These are phyloP conservation scores for Colius striatus DNA, from an alignment of 2,113 vertebrate species.

Conservation along the genomic window DNA sequence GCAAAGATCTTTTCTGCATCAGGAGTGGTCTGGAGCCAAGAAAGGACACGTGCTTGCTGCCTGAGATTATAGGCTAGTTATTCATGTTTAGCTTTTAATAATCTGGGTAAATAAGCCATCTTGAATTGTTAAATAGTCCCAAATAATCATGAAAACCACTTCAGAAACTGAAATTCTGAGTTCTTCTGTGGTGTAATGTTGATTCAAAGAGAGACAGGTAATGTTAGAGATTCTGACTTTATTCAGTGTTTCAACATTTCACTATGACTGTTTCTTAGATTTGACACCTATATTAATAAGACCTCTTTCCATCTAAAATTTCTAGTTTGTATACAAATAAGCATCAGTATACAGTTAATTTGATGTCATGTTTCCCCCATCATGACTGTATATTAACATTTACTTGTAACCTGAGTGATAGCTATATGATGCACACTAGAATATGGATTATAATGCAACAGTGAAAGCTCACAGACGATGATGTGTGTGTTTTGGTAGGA, in stretches of 20 bases:
- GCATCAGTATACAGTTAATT: background rate
- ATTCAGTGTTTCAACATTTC: background rate
- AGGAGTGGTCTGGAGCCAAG: background rate
- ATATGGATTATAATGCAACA: background rate
- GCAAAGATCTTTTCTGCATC: background rate
- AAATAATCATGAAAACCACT: background rate
- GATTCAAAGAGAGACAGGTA: background rate
- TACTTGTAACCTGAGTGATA: background rate
- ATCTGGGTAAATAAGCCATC: background rate
- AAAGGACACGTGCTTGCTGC: background rate
- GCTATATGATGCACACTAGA: background rate
- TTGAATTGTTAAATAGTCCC: background rate
- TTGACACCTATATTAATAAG: background rate
- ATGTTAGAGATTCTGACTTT: background rate
- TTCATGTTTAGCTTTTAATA: background rate
- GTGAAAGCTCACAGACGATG: background rate
- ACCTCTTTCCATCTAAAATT: background rate
- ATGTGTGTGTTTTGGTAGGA: background rate
- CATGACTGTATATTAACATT: fast-evolving
- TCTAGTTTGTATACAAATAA: background rate
- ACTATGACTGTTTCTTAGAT: background rate
- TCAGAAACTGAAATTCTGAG: background rate
- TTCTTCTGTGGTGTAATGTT: background rate
- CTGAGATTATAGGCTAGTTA: background rate
- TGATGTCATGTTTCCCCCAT: background rate